Evolutionary conservation across 2,888 invertebrate genomes (phyloP).

Genomic region (Meiosimyza decipiens): DNA sequence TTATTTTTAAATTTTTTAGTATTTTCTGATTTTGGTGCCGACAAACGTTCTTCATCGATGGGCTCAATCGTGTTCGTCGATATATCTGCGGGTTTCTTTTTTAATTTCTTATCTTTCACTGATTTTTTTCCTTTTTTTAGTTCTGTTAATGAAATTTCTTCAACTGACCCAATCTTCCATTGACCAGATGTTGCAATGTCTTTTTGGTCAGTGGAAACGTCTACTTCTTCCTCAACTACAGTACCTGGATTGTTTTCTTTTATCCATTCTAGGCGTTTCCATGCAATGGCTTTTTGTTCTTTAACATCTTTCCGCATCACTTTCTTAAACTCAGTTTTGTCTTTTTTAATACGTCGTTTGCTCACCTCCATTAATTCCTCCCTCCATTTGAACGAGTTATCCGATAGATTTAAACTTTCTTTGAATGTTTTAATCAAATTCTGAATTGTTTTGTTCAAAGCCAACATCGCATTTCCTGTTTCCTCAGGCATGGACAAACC

Average conservation of each 20-base stretch:
- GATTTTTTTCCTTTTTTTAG: not conserved
- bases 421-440: constrained; percentile 49
- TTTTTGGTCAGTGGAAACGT: not conserved
- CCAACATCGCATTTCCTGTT: constrained; percentile 57
- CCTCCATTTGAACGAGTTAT: constrained; percentile 52
- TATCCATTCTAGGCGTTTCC: constrained; percentile 58
- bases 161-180: constrained; percentile 34
- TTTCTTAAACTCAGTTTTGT: constrained; percentile 53
- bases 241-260: constrained; percentile 48
- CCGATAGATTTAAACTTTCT: constrained; percentile 49
- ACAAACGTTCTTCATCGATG: too few relatives aligned
- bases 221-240: not conserved
- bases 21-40: too few relatives aligned
- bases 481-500: constrained; percentile 58
- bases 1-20: too few relatives aligned
- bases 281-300: constrained; percentile 51
- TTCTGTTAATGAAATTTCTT: not conserved
- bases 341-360: constrained; percentile 53
- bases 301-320: constrained; percentile 51
- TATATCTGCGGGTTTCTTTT: not conserved
- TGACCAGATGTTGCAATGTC: constrained; percentile 27
- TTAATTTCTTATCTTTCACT: not conserved
- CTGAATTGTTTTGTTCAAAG: constrained; percentile 57
- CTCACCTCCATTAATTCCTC: constrained; percentile 56
- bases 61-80: too few relatives aligned